Evolutionary conservation across 2,797 vertebrate genomes (phyloP), one percentile per base, ranked within the genome.

Genomic region (Triplophysa bombifrons): DNA sequence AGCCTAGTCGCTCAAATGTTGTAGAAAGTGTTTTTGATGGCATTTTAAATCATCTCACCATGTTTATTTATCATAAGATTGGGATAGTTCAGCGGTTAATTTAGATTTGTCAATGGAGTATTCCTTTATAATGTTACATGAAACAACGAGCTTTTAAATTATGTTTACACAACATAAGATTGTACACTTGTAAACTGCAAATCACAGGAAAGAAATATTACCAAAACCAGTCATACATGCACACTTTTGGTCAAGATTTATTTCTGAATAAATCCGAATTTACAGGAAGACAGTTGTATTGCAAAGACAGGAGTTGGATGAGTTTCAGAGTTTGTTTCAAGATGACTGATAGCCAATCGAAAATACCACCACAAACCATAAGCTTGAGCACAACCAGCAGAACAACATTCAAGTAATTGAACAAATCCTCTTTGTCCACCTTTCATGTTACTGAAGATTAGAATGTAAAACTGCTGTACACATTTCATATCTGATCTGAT

Each of bases 211-310:
- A 41, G 9, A 10, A 41, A 41, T 41, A 41, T 41, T 41, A 11
- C 8, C 13, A 38, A 38, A 38, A 38, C 34, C 34, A 50, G 2
- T 50, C 13, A 50, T 50, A 76, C 10, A 53, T 27, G 53, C 60
- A 30, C 58, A 41, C 34, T 64, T 73, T 70, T 73, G 27, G 44
- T 46, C 4, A 68, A 89, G 80, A 78, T 89, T 93, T 91, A 92
- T 90, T 93, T 88, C 85, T 53, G 87, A 92, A 88, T 92, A 89
- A 93, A 91, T 91, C 85, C 83, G 84, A 91, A 84, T 44, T 88
- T 88, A 93, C 91, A 93, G 93, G 92, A 94, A 94, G 94, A 94
- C 92, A 82, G 84, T 90, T 90, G 91, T 93, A 93, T 93, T 93
- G 91, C 90, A 91, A 90, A 91, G 90, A 92, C 90, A 88, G 86